These are phyloP conservation scores for Zaprionus davidi DNA, from an alignment of 1,140 invertebrate genomes.

Conservation along the genomic window DNA sequence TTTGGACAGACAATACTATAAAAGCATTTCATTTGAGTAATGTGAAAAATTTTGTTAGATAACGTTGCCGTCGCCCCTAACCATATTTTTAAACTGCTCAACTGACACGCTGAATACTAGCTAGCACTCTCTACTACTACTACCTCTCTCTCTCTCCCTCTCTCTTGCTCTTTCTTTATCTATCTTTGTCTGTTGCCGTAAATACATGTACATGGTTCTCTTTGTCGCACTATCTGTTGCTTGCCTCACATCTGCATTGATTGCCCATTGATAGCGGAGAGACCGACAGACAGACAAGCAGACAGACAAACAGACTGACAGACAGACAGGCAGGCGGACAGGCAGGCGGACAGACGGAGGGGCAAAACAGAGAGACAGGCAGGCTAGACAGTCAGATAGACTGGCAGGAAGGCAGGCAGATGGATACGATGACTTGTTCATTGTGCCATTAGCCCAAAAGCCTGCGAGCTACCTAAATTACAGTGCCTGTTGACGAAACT, in stretches of 20 bases:
- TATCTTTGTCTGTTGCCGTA: conserved; percentile 22
- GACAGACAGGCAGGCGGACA: conserved; percentile 8
- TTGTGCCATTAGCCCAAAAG: conserved; percentile 34
- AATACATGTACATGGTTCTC: conserved; percentile 24
- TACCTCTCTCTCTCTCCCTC: not conserved
- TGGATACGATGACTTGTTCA: conserved; percentile 27
- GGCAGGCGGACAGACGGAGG: conserved; percentile 2
- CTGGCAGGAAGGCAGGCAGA: not conserved
- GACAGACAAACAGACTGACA: not conserved
- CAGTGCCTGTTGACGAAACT: not conserved
- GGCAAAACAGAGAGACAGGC: not conserved
- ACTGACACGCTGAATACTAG: conserved; percentile 14
- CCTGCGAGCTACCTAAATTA: not conserved
- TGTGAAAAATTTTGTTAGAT: conserved; percentile 72
- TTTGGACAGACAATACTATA: conserved; percentile 67
- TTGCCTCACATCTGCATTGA: conserved; percentile 33
- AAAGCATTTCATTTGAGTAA: conserved; percentile 79
- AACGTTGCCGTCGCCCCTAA: conserved; percentile 22
- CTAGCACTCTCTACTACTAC: not conserved
- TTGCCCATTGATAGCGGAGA: conserved; percentile 55
- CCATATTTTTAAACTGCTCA: conserved; percentile 43
- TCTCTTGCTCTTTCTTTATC: not conserved
- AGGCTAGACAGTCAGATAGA: conserved; percentile 1
- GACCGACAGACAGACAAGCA: not conserved
- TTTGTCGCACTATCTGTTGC: conserved; percentile 30